A percentile compares a stretch with the other conserved stretches of the same genome.
Conservation (phyloP, 2,113 vertebrate species). For the Pseudorectes ferrugineus region DNA sequence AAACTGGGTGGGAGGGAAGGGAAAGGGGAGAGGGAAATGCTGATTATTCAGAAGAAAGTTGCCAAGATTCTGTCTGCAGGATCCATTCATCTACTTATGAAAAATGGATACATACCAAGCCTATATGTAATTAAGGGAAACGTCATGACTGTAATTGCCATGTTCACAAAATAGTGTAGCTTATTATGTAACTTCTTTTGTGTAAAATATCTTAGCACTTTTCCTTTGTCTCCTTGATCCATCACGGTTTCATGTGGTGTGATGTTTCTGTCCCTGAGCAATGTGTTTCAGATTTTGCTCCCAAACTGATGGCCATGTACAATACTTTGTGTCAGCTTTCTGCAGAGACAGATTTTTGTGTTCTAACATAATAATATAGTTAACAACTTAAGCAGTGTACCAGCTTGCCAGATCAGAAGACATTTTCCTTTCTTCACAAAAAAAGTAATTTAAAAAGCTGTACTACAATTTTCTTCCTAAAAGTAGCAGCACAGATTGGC, state of each 20-base stretch:
- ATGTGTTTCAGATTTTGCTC: not conserved
- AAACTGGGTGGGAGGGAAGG: constrained; percentile 1
- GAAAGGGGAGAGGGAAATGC: constrained; percentile 4
- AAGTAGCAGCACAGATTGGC: not conserved
- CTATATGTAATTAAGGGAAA: constrained; percentile 23
- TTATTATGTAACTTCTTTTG: constrained; percentile 2
- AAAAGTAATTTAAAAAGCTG: not conserved
- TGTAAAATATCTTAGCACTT: not conserved
- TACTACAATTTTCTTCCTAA: not conserved
- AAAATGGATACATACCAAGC: constrained; percentile 21
- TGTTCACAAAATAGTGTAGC: not conserved
- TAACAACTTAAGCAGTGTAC: not conserved
- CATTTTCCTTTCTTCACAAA: not conserved
- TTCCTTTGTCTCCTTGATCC: not conserved
- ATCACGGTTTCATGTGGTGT: not conserved
- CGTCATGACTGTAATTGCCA: not conserved
- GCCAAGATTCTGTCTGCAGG: not conserved
- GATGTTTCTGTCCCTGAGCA: not conserved
- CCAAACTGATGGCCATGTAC: not conserved
- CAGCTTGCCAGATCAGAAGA: not conserved
- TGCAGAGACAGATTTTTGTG: not conserved
- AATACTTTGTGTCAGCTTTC: not conserved
- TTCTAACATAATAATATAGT: not conserved
- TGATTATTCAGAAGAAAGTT: constrained; percentile 8
- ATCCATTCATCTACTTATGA: constrained; percentile 27